Percentiles rank a stretch among this genome's conserved stretches.
Evolutionary conservation across 37 sponge, comb jelly and placozoan species (phyloP).

Genomic region (Beroe forskalii): DNA sequence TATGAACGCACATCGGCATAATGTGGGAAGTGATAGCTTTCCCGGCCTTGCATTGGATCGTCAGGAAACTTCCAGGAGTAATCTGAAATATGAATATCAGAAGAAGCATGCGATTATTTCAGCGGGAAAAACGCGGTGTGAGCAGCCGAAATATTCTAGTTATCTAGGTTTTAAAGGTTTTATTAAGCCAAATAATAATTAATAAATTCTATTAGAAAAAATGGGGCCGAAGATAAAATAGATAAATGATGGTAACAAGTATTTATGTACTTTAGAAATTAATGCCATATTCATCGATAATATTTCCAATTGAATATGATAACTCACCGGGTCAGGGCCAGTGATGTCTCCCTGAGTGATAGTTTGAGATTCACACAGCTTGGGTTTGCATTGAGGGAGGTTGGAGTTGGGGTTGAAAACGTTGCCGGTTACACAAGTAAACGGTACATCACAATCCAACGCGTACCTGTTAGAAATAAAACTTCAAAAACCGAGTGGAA

Average conservation of each 20-base stretch:
- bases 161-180: too few relatives aligned
- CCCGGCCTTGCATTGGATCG: not conserved
- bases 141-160: too few relatives aligned
- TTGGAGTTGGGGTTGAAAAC: not conserved
- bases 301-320: too few relatives aligned
- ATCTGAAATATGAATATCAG: too few relatives aligned
- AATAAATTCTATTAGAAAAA: too few relatives aligned
- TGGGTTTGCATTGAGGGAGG: constrained; percentile 11
- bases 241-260: too few relatives aligned
- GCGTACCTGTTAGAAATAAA: not conserved
- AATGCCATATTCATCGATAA: too few relatives aligned
- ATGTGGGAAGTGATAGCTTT: not conserved
- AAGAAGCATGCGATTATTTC: too few relatives aligned
- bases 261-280: too few relatives aligned
- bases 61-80: not conserved
- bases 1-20: constrained; percentile 16
- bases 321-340: not conserved
- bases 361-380: not conserved
- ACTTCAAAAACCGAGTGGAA: not conserved
- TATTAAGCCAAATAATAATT: too few relatives aligned
- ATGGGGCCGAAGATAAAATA: too few relatives aligned
- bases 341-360: not conserved
- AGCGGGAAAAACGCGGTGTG: too few relatives aligned
- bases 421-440: not conserved
- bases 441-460: not conserved